Base-by-base conservation (phyloP, 64 coral and sea anemone genomes). In the Pachyseris speciosa region DNA sequence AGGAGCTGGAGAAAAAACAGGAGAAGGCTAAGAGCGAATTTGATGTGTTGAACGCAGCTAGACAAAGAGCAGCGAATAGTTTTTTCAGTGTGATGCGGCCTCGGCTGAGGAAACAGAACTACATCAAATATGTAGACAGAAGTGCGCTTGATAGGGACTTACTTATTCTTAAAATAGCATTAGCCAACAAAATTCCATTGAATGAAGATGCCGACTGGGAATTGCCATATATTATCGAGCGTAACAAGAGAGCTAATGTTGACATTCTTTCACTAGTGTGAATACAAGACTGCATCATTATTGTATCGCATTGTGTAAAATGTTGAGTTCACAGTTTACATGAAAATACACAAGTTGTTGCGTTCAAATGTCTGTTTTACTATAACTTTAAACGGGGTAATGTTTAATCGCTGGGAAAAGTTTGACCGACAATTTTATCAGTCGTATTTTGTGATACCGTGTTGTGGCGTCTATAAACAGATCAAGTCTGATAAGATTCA, bases 1-100 rank as follows among this genome's bases (percentile, higher is more conserved):
- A 75, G 74, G 69, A 84, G 12, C 17, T 91, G 34, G 64, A 84
- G 78, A 91, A 84, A 43, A 59, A 38, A 19, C 44, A 91, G 0
- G 52, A 84, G 44, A 84, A 71, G 22, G 26, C 78, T 4, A 91
- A 75, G 45, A 58, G 17, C 9, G 53, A 91, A 1, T 72, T 57
- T 0, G 69, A 63, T 36, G 37, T 33, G 1, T 91, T 91, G 8
- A 75, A 44, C n/a, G 52, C 55, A 1, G 80, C 58, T 22, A 45
- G 90, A n/a, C 80, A 92, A 32, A 36, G 80, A 2, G 80, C 69
- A 4, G 31, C 67, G 5, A 92, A 26, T 25, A 92, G 29, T 37
- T 92, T 92, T 19, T 91, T 92, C 8, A 25, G 64, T 19, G 27
- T 75, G 27, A 85, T 92, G 90, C 41, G 90, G 33, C 80, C 80